Base-by-base conservation (phyloP, 2,797 vertebrate genomes). In the Dicrostonyx torquatus region DNA sequence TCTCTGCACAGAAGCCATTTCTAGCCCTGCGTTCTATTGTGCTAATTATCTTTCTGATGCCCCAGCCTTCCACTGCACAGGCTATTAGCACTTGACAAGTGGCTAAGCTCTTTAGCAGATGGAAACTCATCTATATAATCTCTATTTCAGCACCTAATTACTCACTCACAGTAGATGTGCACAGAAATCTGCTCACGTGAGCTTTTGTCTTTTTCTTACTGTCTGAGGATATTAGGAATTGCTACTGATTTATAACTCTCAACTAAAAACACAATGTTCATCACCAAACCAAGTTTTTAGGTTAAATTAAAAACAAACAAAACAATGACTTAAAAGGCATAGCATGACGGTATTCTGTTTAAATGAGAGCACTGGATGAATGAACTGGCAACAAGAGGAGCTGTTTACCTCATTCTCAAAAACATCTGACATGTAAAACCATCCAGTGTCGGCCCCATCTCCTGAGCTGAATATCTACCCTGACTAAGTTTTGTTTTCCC, bases 141-240 rank as follows among this genome's bases (percentile, higher is more conserved):
- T 89, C 88, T 76, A 50, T 55, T 70, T 37, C 31, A 75, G 80
- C 34, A 91, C 34, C 78, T 62, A 92, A 91, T 78, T 87, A 72
- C 55, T 80, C 87, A 48, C 24, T 83, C 78, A 84, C 45, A 95
- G 83, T 13, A 73, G 64, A 75, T 75, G 79, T 85, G 31, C 79
- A 95, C 34, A 68, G 20, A 43, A 75, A 78, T 37, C n/a, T 90
- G 40, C 87, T 93, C 82, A 83, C 73, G 0, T 87, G 77, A 94
- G 90, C 48, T 91, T 85, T 6, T 50, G 75, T 37, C 78, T 90
- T 92, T 87, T 96, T 90, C 85, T 89, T 79, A 70, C 76, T 50
- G 31, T 85, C 62, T 85, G n/a, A 13, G 26, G 34, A 55, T 82
- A 84, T 82, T 72, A 94, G 95, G 48, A 77, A 92, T 92, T 8